Evolutionary conservation across 2,113 vertebrate species (phyloP), one percentile per base, ranked within the genome.

Genomic region (Erythrolamprus reginae): DNA sequence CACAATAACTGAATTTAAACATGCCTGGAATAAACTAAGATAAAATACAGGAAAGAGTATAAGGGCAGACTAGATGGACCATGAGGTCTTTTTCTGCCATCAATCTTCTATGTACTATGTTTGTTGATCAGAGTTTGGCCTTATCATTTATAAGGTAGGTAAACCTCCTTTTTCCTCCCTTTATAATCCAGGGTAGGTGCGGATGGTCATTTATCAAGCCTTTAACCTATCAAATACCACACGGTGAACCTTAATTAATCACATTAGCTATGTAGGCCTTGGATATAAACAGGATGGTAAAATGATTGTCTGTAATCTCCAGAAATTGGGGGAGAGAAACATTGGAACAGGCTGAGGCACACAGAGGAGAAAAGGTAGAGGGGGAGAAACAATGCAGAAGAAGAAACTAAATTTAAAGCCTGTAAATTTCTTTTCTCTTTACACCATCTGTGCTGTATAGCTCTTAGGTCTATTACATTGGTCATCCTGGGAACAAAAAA

Each of bases 401-500:
- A 93, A 94, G 93, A 94, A 93, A 90, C 92, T 88, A 88, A 89
- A 94, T 93, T 93, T 94, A 94, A 97, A 93, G 92, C 93, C 89
- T 86, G 92, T 94, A 92, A 94, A 95, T 94, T 95, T 94, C 94
- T 92, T 91, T 97, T 97, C 97, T 23, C 98, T 98, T 98, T 98
- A 95, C 96, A 97, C 98, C 98, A 99, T 98, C 98, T 98, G 98
- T 97, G 98, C 97, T 89, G 95, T 96, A 97, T 96, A 96, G 97
- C 97, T 95, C 95, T 90, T 93, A 96, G 97, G 95, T 96, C 96
- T 96, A 98, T 98, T 97, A 98, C 97, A 97, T 97, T 97, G 98
- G 98, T 98, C 98, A 98, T 97, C 97, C 97, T 97, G 96, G 94
- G 97, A 98, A 98, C 98, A 99, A 99, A 99, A 98, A 98, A 98